These are phyloP conservation scores for Corythucha ciliata DNA, from an alignment of 2,888 invertebrate genomes.

Conservation along the genomic window DNA sequence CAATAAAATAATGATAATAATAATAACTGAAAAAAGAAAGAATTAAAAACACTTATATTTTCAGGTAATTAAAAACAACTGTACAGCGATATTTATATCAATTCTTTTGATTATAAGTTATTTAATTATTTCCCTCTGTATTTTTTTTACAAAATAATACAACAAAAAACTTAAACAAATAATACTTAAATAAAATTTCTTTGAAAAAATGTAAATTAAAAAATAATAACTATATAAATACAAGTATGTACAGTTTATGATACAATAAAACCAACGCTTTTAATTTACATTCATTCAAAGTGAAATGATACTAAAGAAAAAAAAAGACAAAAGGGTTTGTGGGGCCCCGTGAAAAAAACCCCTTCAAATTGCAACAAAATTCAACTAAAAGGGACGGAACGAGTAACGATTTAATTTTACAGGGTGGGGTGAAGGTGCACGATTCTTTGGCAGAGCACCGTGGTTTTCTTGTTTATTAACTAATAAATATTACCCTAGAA, in stretches of 20 bases:
- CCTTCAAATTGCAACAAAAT: too few species aligned
- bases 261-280: not conserved
- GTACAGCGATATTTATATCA: conserved; percentile 11
- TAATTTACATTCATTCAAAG: not conserved
- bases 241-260: not conserved
- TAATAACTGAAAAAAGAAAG: not conserved
- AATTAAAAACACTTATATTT: conserved; percentile 20
- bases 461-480: too few species aligned
- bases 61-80: conserved; percentile 14
- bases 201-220: not conserved
- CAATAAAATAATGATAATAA: conserved; percentile 2
- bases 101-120: conserved; percentile 25
- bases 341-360: not conserved
- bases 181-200: conserved; percentile 5
- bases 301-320: not conserved
- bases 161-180: conserved; percentile 23
- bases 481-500: too few species aligned
- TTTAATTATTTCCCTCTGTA: too few species aligned
- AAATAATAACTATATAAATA: not conserved
- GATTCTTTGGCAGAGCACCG: too few species aligned
- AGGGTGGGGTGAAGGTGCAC: too few species aligned
- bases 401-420: too few species aligned
- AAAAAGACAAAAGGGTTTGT: not conserved
- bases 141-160: conserved; percentile 25
- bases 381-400: not conserved